Evolutionary conservation across 2,888 invertebrate species (phyloP).

Genomic region (Platerodrilus igneus): DNA sequence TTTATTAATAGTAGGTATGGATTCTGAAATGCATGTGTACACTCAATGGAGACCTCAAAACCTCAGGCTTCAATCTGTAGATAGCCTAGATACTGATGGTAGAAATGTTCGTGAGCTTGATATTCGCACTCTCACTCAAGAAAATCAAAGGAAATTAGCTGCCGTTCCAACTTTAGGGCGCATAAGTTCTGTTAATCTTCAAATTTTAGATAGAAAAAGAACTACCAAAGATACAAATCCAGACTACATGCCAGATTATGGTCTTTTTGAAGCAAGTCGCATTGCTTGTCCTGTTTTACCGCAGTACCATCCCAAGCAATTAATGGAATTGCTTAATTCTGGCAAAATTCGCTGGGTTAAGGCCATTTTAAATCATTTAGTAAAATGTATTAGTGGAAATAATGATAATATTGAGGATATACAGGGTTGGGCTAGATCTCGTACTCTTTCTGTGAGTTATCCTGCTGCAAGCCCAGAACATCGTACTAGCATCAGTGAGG

Average conservation of each 20-base stretch:
- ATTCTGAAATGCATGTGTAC: constrained; percentile 99
- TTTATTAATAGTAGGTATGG: constrained; percentile 97
- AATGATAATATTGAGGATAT: constrained; percentile 50
- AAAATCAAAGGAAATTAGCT: constrained; percentile 58
- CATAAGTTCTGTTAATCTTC: constrained; percentile 79
- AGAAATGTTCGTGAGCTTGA: constrained; percentile 70
- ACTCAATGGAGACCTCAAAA: constrained; percentile 91
- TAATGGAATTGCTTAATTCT: constrained; percentile 97
- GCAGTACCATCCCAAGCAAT: constrained; percentile 97
- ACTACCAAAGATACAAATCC: constrained; percentile 46
- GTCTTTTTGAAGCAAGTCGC: constrained; percentile 93
- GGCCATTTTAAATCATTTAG: constrained; percentile 94
- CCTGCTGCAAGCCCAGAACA: constrained; percentile 78
- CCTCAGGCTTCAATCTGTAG: constrained; percentile 38
- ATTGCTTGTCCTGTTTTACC: constrained; percentile 97
- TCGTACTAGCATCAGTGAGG: constrained; percentile 77
- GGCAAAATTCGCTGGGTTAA: constrained; percentile 98
- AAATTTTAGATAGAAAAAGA: constrained; percentile 69
- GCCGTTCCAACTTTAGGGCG: constrained; percentile 78
- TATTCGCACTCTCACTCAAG: constrained; percentile 61
- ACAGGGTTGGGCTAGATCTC: constrained; percentile 79
- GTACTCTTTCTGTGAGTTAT: constrained; percentile 85
- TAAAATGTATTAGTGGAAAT: constrained; percentile 64
- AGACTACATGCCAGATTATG: constrained; percentile 90
- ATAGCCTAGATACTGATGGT: constrained; percentile 56